These are phyloP conservation scores for Dioctria linearis DNA, from an alignment of 2,888 invertebrate genomes.

Conservation along the genomic window DNA sequence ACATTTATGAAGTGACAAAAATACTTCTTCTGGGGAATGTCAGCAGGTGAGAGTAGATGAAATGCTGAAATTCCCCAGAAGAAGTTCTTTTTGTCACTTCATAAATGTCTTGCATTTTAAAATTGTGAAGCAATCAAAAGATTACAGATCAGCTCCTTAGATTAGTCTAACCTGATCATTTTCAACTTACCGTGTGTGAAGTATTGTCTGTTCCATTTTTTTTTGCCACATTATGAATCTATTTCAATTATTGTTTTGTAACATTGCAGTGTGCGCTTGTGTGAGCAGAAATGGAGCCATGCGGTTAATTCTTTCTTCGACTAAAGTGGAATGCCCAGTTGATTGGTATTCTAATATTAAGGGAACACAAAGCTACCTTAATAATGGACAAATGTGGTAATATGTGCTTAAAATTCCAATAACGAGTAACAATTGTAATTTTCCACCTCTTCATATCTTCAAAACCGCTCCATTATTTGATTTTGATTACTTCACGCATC, in stretches of 20 bases:
- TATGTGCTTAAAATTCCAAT: conserved; percentile 59
- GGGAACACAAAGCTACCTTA: conserved; percentile 54
- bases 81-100: no score
- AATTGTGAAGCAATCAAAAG: no score
- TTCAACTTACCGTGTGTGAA: no score
- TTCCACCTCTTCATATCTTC: conserved; percentile 54
- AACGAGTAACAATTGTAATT: conserved; percentile 58
- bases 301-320: conserved; percentile 29
- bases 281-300: conserved; percentile 10
- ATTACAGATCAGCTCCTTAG: no score
- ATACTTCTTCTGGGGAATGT: no score
- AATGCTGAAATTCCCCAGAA: no score
- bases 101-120: no score
- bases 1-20: no score
- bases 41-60: no score
- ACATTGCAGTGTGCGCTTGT: background rate
- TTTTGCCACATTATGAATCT: conserved; percentile 8
- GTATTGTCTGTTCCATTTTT: no score
- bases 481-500: conserved; percentile 59
- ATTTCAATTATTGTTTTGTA: conserved; percentile 30
- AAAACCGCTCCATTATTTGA: conserved; percentile 57
- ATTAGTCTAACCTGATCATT: no score
- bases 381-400: conserved; percentile 59
- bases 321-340: conserved; percentile 57
- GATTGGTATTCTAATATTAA: conserved; percentile 58